Conservation (phyloP, 1,140 invertebrate species). For the Dendrolimus punctatus region DNA sequence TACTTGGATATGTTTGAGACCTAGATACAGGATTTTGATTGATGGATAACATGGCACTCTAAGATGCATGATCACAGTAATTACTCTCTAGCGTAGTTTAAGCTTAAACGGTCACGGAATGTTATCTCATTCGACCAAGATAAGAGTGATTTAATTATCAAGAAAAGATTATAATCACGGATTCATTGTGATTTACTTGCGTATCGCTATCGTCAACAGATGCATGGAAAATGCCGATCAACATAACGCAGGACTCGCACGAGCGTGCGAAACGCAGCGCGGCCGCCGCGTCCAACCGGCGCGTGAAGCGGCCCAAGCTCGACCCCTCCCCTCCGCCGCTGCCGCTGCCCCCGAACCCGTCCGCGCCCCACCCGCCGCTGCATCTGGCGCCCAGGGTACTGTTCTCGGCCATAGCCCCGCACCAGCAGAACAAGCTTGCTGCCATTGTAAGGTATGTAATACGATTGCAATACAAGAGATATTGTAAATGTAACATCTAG, state of each 20-base stretch:
- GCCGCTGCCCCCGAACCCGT: constrained; percentile 9
- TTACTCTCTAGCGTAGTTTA: too few relatives aligned
- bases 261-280: constrained; percentile 82
- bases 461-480: neutral
- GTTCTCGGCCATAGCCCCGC: constrained; percentile 61
- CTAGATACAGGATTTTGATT: too few relatives aligned
- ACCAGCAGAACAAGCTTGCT: constrained; percentile 27
- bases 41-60: too few relatives aligned
- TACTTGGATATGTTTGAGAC: too few relatives aligned
- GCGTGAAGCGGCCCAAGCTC: constrained; percentile 71
- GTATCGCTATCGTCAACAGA: too few relatives aligned
- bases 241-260: constrained; percentile 89
- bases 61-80: too few relatives aligned
- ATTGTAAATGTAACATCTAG: too few relatives aligned
- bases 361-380: constrained; percentile 41
- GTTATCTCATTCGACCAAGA: too few relatives aligned
- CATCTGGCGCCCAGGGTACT: constrained; percentile 73
- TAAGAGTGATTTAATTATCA: too few relatives aligned
- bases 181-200: too few relatives aligned
- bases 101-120: too few relatives aligned
- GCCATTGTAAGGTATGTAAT: constrained; percentile 60
- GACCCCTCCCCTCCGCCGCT: constrained; percentile 27
- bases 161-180: too few relatives aligned
- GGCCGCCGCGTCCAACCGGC: constrained; percentile 62
- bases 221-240: constrained; percentile 93